phyloP scores from a whole-genome alignment of 2,113 vertebrate species.

The Chauna torquata region DNA sequence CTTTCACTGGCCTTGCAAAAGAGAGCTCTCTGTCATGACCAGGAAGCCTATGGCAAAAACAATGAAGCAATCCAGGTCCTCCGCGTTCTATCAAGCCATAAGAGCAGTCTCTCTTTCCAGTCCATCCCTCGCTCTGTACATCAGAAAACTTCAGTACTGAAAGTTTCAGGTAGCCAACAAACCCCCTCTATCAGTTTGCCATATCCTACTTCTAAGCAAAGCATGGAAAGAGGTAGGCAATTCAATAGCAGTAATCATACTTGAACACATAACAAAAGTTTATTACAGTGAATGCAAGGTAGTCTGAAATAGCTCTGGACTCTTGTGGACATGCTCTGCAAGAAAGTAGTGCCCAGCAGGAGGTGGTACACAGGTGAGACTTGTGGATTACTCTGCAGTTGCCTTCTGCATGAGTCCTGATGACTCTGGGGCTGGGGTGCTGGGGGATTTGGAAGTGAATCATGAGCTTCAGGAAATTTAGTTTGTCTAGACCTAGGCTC shows the following conservation, averaged over 20 bases:
- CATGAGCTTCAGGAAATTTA: not conserved
- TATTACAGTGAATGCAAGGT: not conserved
- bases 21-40: not conserved
- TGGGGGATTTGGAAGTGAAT: not conserved
- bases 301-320: not conserved
- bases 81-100: not conserved
- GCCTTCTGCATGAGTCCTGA: not conserved
- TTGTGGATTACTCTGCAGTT: not conserved
- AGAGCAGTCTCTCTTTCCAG: not conserved
- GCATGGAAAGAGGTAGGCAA: not conserved
- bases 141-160: not conserved
- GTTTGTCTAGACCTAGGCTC: not conserved
- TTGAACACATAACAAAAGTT: not conserved
- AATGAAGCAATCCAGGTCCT: not conserved
- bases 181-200: not conserved
- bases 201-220: not conserved
- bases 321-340: not conserved
- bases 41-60: not conserved
- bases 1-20: not conserved
- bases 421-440: not conserved
- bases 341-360: not conserved
- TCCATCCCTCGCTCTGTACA: not conserved
- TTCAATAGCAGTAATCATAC: not conserved
- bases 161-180: not conserved
- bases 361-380: not conserved